Evolutionary conservation across 2,888 invertebrate species (phyloP), one percentile per base, ranked within the genome.

Genomic region (Phymatocera aterrima): DNA sequence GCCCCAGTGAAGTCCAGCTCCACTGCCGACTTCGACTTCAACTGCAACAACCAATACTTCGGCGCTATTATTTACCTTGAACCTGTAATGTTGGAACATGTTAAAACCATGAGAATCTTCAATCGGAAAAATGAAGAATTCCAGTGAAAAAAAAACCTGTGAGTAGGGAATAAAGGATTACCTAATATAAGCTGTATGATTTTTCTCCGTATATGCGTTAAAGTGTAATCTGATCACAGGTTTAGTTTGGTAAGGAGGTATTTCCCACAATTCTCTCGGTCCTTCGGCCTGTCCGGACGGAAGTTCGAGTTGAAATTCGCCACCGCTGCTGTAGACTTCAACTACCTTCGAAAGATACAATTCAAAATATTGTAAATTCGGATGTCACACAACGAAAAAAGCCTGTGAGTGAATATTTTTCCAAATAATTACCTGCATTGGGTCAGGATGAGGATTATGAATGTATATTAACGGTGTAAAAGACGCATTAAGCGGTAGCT

Each of bases 371-470:
- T n/a, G n/a, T n/a, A n/a, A n/a, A n/a, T n/a, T n/a, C n/a, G n/a
- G n/a, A n/a, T n/a, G n/a, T n/a, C n/a, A n/a, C n/a, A n/a, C n/a
- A n/a, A n/a, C n/a, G n/a, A n/a, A n/a, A n/a, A n/a, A n/a, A n/a
- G n/a, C 4, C 5, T 1, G 31, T 18, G 18, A 4, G n/a, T n/a
- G 15, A 51, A 15, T 51, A 51, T 51, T 51, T 5, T 51, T 5
- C n/a, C 6, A 18, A 37, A 64, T 72, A 72, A 77, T 89, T 91
- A 97, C 96, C 94, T 98, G 97, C 91, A 98, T 93, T 79, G 96
- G 93, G 86, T 94, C 94, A 85, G 94, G 93, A 90, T 97, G 96
- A 83, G 99, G 99, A 94, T 99, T 99, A 92, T 98, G 96, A 93
- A 99, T 94, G 86, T 95, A 94, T 89, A 99, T 96, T 89, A 96